Percentiles rank a stretch among this genome's conserved stretches.
Evolutionary conservation across 2,113 vertebrate species (phyloP).

Genomic region (Hyperoodon ampullatus): DNA sequence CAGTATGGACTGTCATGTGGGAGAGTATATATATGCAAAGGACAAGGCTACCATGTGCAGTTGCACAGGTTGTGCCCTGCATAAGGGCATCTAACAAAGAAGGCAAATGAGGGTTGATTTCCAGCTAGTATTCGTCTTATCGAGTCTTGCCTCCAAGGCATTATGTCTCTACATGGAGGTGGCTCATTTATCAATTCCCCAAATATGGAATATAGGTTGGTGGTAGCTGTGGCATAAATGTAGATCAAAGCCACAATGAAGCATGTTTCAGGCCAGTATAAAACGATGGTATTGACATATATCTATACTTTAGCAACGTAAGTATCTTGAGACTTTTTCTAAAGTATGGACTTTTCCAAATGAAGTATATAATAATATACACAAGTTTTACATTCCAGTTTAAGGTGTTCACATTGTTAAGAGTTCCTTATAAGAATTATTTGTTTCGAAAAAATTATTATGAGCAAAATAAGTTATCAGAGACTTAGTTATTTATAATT

Average conservation of each 20-base stretch:
- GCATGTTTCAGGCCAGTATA: neutral
- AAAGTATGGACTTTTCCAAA: neutral
- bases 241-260: neutral
- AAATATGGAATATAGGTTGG: neutral
- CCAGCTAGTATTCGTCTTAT: neutral
- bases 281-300: neutral
- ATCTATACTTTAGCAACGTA: neutral
- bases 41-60: fast-evolving
- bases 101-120: neutral
- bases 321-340: neutral
- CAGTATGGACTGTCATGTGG: neutral
- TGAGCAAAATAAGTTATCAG: neutral
- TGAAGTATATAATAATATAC: neutral
- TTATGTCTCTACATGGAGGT: neutral
- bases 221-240: neutral
- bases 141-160: neutral
- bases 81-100: neutral
- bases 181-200: neutral
- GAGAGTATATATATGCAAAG: neutral
- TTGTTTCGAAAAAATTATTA: neutral
- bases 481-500: neutral
- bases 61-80: neutral
- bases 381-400: neutral
- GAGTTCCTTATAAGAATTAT: neutral
- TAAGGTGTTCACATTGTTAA: neutral